A percentile compares a stretch with the other conserved stretches of the same genome.
phyloP scores from a whole-genome alignment of 2,797 vertebrate genomes.

The Chaenodraco wilsoni region DNA sequence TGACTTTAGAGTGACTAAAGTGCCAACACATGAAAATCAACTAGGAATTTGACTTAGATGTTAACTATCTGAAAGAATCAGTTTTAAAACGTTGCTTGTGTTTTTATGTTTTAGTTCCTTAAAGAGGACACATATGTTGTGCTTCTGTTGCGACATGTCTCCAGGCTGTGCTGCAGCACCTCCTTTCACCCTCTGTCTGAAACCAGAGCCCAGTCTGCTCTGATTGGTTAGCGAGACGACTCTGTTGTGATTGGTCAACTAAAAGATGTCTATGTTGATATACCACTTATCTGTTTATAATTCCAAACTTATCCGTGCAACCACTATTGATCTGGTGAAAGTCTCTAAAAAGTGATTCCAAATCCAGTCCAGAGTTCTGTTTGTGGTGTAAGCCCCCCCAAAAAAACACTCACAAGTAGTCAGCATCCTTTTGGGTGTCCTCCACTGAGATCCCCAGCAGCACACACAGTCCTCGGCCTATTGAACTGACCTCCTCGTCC shows the following conservation, averaged over 20 bases:
- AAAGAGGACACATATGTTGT: too few species aligned
- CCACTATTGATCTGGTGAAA: not conserved
- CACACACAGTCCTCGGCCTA: slow-evolving; percentile 93
- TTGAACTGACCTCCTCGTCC: slow-evolving; percentile 90
- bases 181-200: too few species aligned
- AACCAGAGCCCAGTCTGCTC: too few species aligned
- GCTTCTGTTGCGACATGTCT: too few species aligned
- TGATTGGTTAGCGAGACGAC: too few species aligned
- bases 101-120: too few species aligned
- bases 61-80: not conserved
- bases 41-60: too few species aligned
- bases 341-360: not conserved
- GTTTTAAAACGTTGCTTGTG: not conserved
- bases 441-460: slow-evolving; percentile 93
- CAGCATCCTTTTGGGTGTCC: slow-evolving; percentile 92
- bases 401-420: slow-evolving; percentile 91
- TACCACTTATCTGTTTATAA: not conserved
- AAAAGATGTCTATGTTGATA: too few species aligned
- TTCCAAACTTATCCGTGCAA: not conserved
- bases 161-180: too few species aligned
- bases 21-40: not conserved
- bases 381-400: not conserved
- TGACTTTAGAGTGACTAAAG: not conserved
- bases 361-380: not conserved
- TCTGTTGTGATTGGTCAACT: too few species aligned